Evolutionary conservation across 2,888 invertebrate genomes (phyloP).

Genomic region (Monoplex corrugatus): DNA sequence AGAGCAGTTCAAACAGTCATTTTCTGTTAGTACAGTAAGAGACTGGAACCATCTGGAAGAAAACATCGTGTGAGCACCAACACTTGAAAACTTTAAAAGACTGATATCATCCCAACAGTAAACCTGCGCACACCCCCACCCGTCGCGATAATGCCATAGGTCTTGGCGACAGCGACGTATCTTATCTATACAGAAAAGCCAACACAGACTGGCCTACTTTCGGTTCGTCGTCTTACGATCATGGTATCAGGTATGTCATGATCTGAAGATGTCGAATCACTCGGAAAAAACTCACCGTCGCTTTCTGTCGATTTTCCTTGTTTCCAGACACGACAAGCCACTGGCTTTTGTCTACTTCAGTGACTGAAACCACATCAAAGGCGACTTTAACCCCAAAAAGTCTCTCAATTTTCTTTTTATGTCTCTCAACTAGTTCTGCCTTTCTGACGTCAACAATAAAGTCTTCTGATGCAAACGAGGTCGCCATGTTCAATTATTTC

Average conservation of each 20-base stretch:
- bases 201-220: constrained; percentile 15
- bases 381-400: not conserved
- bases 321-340: constrained; percentile 30
- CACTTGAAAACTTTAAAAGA: too few species aligned
- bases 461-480: constrained; percentile 42
- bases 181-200: too few species aligned
- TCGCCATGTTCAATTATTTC: constrained; percentile 34
- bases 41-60: too few species aligned
- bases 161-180: too few species aligned
- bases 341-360: not conserved
- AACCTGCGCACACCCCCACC: too few species aligned
- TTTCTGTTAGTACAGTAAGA: too few species aligned
- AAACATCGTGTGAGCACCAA: too few species aligned
- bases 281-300: not conserved
- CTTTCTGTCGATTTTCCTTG: constrained; percentile 23
- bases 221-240: not conserved
- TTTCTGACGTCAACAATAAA: constrained; percentile 31
- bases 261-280: too few species aligned
- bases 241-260: too few species aligned
- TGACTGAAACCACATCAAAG: not conserved
- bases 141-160: too few species aligned
- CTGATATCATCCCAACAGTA: too few species aligned
- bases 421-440: not conserved
- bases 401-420: not conserved
- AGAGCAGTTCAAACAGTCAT: too few species aligned